Conservation (phyloP, 2,113 vertebrate species). For the Podiceps cristatus region DNA sequence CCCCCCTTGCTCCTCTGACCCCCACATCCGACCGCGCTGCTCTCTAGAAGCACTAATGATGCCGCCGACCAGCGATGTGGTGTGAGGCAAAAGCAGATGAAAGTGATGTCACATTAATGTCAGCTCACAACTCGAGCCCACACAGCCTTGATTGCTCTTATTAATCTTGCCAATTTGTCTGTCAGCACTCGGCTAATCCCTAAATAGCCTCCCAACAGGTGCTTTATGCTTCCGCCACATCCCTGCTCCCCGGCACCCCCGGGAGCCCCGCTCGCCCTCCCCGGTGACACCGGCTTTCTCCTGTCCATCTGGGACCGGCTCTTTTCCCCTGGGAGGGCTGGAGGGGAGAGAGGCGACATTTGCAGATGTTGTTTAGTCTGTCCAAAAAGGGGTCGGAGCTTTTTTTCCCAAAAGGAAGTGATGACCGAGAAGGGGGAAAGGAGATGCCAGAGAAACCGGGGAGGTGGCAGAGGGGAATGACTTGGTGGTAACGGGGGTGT, state of each 20-base stretch:
- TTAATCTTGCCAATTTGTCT: constrained; percentile 72
- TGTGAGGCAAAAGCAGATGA: constrained; percentile 22
- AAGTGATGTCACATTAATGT: constrained; percentile 72
- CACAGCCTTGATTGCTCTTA: constrained; percentile 67
- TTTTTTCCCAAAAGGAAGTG: not conserved
- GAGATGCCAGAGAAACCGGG: not conserved
- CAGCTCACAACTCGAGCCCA: constrained; percentile 64
- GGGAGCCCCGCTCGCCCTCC: not conserved
- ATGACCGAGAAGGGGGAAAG: not conserved
- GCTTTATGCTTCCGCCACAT: constrained; percentile 56
- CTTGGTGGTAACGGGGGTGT: not conserved
- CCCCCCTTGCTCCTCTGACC: not conserved
- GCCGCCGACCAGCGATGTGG: not conserved
- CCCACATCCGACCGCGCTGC: not conserved
- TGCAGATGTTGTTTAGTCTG: constrained; percentile 43
- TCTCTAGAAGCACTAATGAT: not conserved
- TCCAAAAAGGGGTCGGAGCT: not conserved
- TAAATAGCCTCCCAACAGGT: constrained; percentile 67
- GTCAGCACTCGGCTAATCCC: constrained; percentile 57
- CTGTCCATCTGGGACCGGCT: not conserved
- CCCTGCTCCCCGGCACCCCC: not conserved
- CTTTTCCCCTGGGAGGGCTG: not conserved
- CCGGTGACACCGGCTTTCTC: not conserved
- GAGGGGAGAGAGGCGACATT: not conserved
- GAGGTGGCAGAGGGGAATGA: not conserved